These are phyloP conservation scores for Chelon labrosus DNA, from an alignment of 2,797 vertebrate species.

Conservation along the genomic window DNA sequence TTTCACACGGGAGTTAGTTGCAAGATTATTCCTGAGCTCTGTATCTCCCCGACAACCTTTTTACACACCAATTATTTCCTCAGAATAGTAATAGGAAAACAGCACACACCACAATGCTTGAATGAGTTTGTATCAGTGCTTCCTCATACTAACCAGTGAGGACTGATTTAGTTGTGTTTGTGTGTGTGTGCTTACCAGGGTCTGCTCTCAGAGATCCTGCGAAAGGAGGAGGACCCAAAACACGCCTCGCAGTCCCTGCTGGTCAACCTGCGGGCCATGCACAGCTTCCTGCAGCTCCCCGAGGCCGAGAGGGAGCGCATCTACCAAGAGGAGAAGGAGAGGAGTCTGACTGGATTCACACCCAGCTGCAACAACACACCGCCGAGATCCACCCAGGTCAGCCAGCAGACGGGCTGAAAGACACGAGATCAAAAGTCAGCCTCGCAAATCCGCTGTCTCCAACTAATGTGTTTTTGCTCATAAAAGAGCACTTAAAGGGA, in stretches of 20 bases:
- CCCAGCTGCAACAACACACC: constrained; percentile 92
- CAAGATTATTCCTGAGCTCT: not conserved
- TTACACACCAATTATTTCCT: too few species aligned
- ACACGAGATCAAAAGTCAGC: not conserved
- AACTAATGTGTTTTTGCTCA: constrained; percentile 1
- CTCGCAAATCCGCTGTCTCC: not conserved
- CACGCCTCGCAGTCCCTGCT: constrained; percentile 94
- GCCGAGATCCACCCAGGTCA: constrained; percentile 91
- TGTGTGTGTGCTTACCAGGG: constrained; percentile 80
- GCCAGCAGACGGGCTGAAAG: constrained; percentile 8
- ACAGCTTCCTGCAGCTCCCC: constrained; percentile 93
- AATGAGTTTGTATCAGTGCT: not conserved
- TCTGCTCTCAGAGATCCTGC: constrained; percentile 95
- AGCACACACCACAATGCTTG: not conserved
- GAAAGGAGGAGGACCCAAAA: constrained; percentile 96
- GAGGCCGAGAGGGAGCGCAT: constrained; percentile 94
- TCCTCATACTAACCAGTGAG: not conserved
- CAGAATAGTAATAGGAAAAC: not conserved
- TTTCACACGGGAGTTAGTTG: not conserved
- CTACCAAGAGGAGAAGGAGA: constrained; percentile 95
- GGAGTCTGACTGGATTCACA: constrained; percentile 91
- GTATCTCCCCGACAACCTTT: too few species aligned
- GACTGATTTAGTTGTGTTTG: not conserved
- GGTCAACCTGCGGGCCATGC: constrained; percentile 96
- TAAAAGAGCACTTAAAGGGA: not conserved